phyloP scores from a whole-genome alignment of 2,797 vertebrate genomes.

The Sparus aurata region DNA sequence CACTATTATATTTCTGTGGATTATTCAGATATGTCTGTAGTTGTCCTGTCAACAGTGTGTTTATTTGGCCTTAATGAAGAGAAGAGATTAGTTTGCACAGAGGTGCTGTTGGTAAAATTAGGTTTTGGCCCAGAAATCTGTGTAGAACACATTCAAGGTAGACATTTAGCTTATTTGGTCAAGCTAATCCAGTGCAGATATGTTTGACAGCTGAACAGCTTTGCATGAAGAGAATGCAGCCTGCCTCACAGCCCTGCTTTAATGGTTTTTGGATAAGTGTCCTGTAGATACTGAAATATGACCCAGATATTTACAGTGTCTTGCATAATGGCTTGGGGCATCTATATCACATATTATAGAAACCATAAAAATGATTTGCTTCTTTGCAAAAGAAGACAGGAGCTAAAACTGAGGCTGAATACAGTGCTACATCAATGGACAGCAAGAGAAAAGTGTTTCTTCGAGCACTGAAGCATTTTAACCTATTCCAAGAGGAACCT shows the following conservation, averaged over 20 bases:
- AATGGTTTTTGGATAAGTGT: neutral
- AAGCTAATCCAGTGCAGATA: constrained; percentile 11
- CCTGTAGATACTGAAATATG: neutral
- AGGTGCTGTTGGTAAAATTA: constrained; percentile 27
- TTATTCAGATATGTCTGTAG: constrained; percentile 23
- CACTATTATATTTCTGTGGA: constrained; percentile 24
- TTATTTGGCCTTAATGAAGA: constrained; percentile 21
- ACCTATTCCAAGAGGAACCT: no score
- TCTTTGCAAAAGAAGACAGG: neutral
- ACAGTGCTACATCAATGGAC: no score
- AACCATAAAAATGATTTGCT: neutral
- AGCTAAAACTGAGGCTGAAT: no score
- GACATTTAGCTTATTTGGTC: constrained; percentile 20
- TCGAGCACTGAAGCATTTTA: no score
- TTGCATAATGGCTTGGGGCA: neutral
- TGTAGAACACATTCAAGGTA: constrained; percentile 17
- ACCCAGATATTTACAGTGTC: neutral
- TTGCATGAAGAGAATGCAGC: constrained; percentile 9
- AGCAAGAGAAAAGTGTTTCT: no score
- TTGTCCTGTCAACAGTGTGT: constrained; percentile 24
- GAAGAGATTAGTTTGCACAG: constrained; percentile 30
- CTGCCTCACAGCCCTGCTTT: constrained; percentile 4
- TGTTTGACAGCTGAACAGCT: constrained; percentile 21
- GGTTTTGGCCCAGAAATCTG: neutral
- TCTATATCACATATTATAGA: neutral